Base-by-base conservation (phyloP, 2,888 invertebrate species). In the Vannuccia rotundouncinata region DNA sequence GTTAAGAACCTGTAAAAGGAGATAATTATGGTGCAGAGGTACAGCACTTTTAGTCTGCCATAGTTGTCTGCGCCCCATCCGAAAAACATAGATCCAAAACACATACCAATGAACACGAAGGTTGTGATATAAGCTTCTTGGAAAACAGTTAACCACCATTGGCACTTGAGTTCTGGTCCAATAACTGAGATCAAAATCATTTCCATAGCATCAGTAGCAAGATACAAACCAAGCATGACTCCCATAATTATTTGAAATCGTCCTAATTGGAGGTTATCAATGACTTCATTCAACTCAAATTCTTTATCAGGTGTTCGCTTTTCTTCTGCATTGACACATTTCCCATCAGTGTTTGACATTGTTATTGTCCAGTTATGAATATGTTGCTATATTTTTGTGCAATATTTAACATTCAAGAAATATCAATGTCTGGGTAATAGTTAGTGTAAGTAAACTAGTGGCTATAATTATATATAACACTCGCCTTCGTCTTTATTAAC, bases 171-270 rank as follows among this genome's bases (percentile, higher is more conserved):
- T 0, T 84, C 84, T 0, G 88, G 87, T 27, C 86, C 86, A 31
- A 88, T 82, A 59, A 88, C 87, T 0, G 87, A 85, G 77, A 88
- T 82, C 28, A 87, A 83, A 85, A 87, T 84, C 86, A 87, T 87
- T 83, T 88, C 87, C 81, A 87, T 81, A 1, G 87, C 86, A 83
- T 88, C 87, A 22, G 87, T 85, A 2, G 85, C 86, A 87, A 87
- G 80, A 2, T 29, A 29, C 30, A 81, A 30, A 27, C 81, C 82
- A 25, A 30, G 60, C 5, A 81, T 77, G 29, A 25, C 27, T 13
- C 78, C n/a, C n/a, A 81, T 29, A 45, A 45, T 45, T 17, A 82
- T 30, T 29, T 81, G 82, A 30, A 77, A 81, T 1, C 78, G 73
- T 25, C 81, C 81, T 45, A 81, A 81, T 27, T 81, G 81, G 45